Evolutionary conservation across 2,888 invertebrate species (phyloP), one percentile per base, ranked within the genome.

Genomic region (Mythimna albipuncta): DNA sequence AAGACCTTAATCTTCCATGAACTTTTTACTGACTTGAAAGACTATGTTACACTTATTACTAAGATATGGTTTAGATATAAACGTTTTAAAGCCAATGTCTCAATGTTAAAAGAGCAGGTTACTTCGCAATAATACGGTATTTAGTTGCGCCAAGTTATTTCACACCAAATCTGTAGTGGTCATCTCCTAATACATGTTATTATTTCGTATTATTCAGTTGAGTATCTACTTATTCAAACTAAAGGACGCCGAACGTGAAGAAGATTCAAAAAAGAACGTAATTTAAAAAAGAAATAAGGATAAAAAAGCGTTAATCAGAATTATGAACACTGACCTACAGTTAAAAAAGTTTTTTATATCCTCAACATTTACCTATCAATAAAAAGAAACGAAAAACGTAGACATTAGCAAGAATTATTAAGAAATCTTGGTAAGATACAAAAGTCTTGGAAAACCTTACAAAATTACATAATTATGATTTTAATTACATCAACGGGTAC

Each of bases 181-280:
- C 64, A 82, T 81, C 75, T 82, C 52, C 10, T 81, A 81, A 77
- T 73, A 78, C 65, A 70, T 78, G 82, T 59, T 66, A 78, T 82
- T 78, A 78, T 81, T 81, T 69, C 61, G 68, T 62, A 81, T 70
- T 77, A 69, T 67, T 74, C 62, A 81, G 55, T 74, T 74, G 52
- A 10, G 32, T 65, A 26, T 26, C 26, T 26, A 58, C 47, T 55
- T 76, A 64, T 26, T 62, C 66, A 44, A 61, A 64, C 38, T 58
- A 13, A 11, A 47, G 16, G 47, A 44, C 11, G 41, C 41, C 4
- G 9, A 13, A 6, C n/a, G 16, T 41, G 9, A 54, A 21, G 16
- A 50, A 69, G 16, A 75, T 66, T 10, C 16, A 16, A 47, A 6
- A 10, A 26, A 41, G 54, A 50, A 16, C 13, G 1, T 6, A 1